Evolutionary conservation across 2,888 invertebrate species (phyloP).

Genomic region (Neoaliturus tenellus): DNA sequence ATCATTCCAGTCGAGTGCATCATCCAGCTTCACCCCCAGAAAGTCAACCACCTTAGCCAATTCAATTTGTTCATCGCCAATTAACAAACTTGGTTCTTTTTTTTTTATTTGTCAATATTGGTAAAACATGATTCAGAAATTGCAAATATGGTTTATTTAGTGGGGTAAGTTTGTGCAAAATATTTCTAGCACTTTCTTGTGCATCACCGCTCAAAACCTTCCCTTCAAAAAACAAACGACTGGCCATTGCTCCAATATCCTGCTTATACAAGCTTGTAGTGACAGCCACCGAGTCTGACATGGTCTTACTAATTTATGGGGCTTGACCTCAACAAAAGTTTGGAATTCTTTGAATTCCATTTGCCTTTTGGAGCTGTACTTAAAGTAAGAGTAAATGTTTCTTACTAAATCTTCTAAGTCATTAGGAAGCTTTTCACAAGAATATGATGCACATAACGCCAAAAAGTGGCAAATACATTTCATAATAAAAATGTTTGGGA

Average conservation of each 20-base stretch:
- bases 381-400: slow-evolving; percentile 5
- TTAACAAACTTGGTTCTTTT: too few species aligned
- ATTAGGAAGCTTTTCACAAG: slow-evolving; percentile 12
- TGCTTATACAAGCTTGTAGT: background rate
- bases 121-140: too few species aligned
- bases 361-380: slow-evolving; percentile 11
- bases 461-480: slow-evolving; percentile 32
- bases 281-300: slow-evolving; percentile 37
- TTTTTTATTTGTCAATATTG: too few species aligned
- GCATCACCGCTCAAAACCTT: too few species aligned
- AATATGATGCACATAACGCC: slow-evolving; percentile 1
- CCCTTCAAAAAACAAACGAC: too few species aligned
- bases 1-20: too few species aligned
- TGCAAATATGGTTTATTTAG: too few species aligned
- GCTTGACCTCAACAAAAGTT: slow-evolving; percentile 22
- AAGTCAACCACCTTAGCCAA: too few species aligned
- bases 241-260: slow-evolving; percentile 21
- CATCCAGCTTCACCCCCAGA: too few species aligned
- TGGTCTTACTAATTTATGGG: slow-evolving; percentile 9
- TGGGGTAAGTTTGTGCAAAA: too few species aligned
- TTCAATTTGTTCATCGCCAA: too few species aligned
- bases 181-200: too few species aligned
- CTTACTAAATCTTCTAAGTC: slow-evolving; percentile 1
- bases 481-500: slow-evolving; percentile 20
- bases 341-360: slow-evolving; percentile 34